Base-by-base conservation (phyloP, 2,113 vertebrate genomes). In the Oncorhynchus tshawytscha region DNA sequence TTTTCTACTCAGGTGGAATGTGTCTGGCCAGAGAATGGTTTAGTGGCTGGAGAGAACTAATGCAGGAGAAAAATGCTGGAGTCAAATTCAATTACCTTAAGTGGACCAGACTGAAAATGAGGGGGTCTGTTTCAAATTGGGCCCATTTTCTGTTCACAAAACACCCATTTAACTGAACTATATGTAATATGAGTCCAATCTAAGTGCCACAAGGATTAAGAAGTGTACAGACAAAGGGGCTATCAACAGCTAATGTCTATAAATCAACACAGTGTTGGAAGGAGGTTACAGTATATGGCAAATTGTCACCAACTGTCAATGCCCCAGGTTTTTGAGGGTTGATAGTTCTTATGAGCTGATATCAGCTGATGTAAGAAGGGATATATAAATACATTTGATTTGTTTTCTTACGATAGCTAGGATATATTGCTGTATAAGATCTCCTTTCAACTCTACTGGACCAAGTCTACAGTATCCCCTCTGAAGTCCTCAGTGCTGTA, bases 81-180 rank as follows among this genome's bases (percentile, higher is more conserved):
- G 83, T 89, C 89, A 84, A 90, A 86, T 92, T 90, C 72, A 92
- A 90, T 92, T 91, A 92, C 74, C 51, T 76, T 75, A 91, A 89
- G 84, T 84, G 85, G 81, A 85, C 76, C 77, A 76, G 83, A 85
- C 72, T 87, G 75, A 75, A 83, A 86, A 89, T 77, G 73, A 87
- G 79, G 15, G 65, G 77, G 82, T 84, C 81, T 88, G 88, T 80
- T 87, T 91, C 85, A 86, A 78, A 87, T 88, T 84, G 84, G 78
- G 76, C 81, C 70, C 7, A 49, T 82, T 89, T 85, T 87, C 74
- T 74, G 78, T 78, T 87, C 79, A 85, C 84, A 84, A 85, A 64
- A 90, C 84, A 81, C 49, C 79, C 82, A 78, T 86, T 88, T 87
- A 84, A 81, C 84, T 71, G 64, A 78, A 45, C 62, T 79, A 70